Evolutionary conservation across 2,888 invertebrate genomes (phyloP).

Genomic region (Pollenia amentaria): DNA sequence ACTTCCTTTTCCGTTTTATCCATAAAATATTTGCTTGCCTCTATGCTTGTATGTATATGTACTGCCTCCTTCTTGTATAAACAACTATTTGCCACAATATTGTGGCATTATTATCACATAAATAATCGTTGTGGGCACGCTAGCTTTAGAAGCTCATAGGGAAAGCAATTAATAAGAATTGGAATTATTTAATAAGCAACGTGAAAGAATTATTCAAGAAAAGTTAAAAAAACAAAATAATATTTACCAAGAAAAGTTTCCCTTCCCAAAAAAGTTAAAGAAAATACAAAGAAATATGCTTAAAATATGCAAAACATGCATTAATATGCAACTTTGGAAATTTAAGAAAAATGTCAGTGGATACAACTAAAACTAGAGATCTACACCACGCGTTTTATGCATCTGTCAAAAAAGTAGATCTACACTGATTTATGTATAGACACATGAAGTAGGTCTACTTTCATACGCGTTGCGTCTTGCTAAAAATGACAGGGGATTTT

Average conservation of each 20-base stretch:
- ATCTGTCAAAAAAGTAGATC: too few relatives aligned
- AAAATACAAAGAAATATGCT: too few relatives aligned
- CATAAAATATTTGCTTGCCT: background rate
- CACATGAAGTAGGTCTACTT: too few relatives aligned
- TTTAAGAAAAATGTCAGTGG: too few relatives aligned
- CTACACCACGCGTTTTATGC: too few relatives aligned
- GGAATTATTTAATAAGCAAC: conserved; percentile 53
- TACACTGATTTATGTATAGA: too few relatives aligned
- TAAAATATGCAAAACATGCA: too few relatives aligned
- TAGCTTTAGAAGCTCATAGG: background rate
- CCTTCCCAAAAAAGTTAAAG: too few relatives aligned
- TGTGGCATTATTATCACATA: conserved; percentile 60
- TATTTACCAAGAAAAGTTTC: background rate
- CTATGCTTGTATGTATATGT: background rate
- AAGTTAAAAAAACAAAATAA: background rate
- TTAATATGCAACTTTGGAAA: too few relatives aligned
- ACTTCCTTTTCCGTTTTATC: conserved; percentile 39
- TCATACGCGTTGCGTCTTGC: too few relatives aligned
- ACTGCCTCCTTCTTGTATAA: background rate
- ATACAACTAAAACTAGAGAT: too few relatives aligned
- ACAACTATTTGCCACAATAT: conserved; percentile 59
- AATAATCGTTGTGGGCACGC: conserved; percentile 46
- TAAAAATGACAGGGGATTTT: too few relatives aligned
- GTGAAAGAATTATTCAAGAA: conserved; percentile 27
- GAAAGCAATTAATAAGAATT: conserved; percentile 65